Percentiles rank a stretch among this genome's conserved stretches.
Conservation (phyloP, 1,140 invertebrate genomes). For the Formica selysi region DNA sequence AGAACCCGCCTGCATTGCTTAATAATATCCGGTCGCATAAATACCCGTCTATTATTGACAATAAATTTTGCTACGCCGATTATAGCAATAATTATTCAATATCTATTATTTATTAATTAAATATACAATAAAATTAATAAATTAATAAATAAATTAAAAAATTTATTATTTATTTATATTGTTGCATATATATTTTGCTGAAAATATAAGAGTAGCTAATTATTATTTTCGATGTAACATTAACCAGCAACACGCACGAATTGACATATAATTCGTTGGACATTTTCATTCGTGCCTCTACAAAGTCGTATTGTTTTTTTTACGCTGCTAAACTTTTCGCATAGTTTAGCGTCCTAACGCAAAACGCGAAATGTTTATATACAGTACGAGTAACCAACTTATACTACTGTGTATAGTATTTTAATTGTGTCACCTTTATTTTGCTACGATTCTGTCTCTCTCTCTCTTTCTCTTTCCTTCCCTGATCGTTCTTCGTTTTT, state of each 20-base stretch:
- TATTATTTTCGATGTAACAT: not conserved
- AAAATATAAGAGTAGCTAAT: not conserved
- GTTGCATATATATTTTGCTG: not conserved
- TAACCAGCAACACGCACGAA: too few relatives aligned
- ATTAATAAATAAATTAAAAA: not conserved
- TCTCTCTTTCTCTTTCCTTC: not conserved
- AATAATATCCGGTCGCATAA: constrained; percentile 33
- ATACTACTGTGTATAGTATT: constrained; percentile 38
- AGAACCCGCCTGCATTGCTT: constrained; percentile 7
- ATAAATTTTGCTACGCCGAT: not conserved
- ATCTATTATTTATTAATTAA: not conserved
- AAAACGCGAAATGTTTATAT: constrained; percentile 3
- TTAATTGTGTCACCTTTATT: not conserved
- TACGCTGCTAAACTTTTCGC: constrained; percentile 35
- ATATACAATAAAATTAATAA: not conserved
- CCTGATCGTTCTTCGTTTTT: constrained; percentile 35
- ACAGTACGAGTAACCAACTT: constrained; percentile 44
- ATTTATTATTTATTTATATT: not conserved
- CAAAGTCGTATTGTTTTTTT: constrained; percentile 18
- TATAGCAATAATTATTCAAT: not conserved
- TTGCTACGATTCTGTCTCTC: not conserved
- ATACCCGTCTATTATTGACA: not conserved
- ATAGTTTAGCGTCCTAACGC: not conserved
- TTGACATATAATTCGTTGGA: not conserved
- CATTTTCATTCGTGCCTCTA: not conserved